phyloP scores from a whole-genome alignment of 2,888 invertebrate species.

The Drosophila lutescens region DNA sequence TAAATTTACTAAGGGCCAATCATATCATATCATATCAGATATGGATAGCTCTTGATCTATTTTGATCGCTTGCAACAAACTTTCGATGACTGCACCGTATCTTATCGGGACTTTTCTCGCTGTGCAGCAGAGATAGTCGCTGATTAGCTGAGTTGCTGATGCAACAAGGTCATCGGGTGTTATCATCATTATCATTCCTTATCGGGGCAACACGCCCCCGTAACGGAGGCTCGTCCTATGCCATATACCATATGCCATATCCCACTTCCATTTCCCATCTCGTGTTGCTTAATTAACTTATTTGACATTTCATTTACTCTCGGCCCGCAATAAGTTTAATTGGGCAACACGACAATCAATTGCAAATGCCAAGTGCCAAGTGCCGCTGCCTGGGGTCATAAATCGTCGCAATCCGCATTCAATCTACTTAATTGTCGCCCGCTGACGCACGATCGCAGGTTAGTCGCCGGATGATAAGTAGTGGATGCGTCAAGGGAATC shows the following conservation, averaged over 20 bases:
- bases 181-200: constrained; percentile 18
- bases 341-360: constrained; percentile 37
- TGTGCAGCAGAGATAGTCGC: constrained; percentile 12
- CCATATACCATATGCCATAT: neutral
- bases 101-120: constrained; percentile 7
- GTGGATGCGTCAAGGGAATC: constrained; percentile 23
- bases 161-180: constrained; percentile 41
- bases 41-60: too few relatives aligned
- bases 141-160: constrained; percentile 17
- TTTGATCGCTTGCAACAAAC: neutral
- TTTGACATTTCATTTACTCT: constrained; percentile 64
- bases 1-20: neutral
- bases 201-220: constrained; percentile 29
- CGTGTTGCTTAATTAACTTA: constrained; percentile 60
- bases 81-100: neutral
- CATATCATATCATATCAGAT: too few relatives aligned
- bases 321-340: constrained; percentile 36
- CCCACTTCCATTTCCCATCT: constrained; percentile 2
- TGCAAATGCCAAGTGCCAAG: constrained; percentile 40
- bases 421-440: constrained; percentile 39
- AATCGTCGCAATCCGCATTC: constrained; percentile 36
- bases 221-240: constrained; percentile 31
- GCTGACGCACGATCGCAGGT: constrained; percentile 37
- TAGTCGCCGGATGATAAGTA: constrained; percentile 12
- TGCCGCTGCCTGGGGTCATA: constrained; percentile 23